Percentiles rank a stretch among this genome's conserved stretches.
These are phyloP conservation scores for Carposina sasakii DNA, from an alignment of 1,140 invertebrate species.

Conservation along the genomic window DNA sequence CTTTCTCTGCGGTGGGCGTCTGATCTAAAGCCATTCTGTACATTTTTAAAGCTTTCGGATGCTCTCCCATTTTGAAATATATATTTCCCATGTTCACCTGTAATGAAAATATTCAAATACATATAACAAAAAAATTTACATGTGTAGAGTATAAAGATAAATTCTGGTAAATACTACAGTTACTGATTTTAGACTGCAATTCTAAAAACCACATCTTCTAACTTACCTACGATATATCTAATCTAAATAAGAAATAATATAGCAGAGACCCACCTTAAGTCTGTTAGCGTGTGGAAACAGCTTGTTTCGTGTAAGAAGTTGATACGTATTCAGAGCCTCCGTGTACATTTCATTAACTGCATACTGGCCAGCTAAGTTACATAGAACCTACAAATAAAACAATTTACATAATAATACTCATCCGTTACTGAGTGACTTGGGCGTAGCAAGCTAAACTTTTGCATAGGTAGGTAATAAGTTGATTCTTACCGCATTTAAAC, in stretches of 20 bases:
- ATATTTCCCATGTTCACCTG: slow-evolving; percentile 98
- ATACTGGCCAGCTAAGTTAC: slow-evolving; percentile 96
- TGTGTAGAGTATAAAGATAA: too few species aligned
- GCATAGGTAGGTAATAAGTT: too few species aligned
- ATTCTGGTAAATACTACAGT: too few species aligned
- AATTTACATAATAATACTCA: slow-evolving; percentile 6
- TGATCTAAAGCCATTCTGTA: slow-evolving; percentile 98
- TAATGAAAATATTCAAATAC: slow-evolving; percentile 16
- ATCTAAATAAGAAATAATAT: too few species aligned
- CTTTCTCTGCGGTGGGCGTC: slow-evolving; percentile 92
- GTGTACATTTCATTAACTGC: slow-evolving; percentile 94
- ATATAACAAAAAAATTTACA: too few species aligned
- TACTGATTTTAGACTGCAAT: too few species aligned
- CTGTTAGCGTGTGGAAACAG: slow-evolving; percentile 91
- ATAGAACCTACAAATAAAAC: slow-evolving; percentile 81
- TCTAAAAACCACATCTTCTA: too few species aligned
- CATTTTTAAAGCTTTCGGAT: slow-evolving; percentile 96
- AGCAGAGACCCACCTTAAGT: too few species aligned
- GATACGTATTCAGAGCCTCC: slow-evolving; percentile 96
- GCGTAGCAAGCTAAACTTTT: too few species aligned
- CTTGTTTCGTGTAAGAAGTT: slow-evolving; percentile 89
- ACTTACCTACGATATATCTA: too few species aligned
- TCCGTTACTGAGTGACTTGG: too few species aligned
- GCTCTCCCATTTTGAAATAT: slow-evolving; percentile 95
- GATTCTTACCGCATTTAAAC: too few species aligned